Percentiles rank a stretch among this genome's conserved stretches.
phyloP scores from a whole-genome alignment of 2,888 invertebrate genomes.

The Lysandra coridon region DNA sequence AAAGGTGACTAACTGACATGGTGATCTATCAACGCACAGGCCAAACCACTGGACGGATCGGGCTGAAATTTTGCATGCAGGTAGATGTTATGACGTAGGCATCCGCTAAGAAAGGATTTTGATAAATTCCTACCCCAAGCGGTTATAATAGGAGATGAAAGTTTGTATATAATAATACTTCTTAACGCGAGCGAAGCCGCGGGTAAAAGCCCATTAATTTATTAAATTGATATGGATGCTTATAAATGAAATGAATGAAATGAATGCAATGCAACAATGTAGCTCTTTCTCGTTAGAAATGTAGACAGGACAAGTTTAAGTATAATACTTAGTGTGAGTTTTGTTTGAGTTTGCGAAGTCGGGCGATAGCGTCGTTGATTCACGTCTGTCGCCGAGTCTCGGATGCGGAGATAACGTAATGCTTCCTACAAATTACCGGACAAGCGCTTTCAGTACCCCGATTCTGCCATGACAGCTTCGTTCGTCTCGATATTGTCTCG shows the following conservation, averaged over 20 bases:
- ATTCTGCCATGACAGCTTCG: background rate
- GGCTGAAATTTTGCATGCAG: no score
- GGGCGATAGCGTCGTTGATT: constrained; percentile 1
- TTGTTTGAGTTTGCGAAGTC: background rate
- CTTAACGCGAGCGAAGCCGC: no score
- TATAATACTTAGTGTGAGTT: background rate
- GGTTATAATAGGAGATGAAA: no score
- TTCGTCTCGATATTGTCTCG: background rate
- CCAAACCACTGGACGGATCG: no score
- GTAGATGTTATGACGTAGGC: no score
- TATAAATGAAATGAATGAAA: background rate
- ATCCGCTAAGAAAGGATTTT: no score
- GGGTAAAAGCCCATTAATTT: no score
- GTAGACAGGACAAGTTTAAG: background rate
- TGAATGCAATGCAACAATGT: background rate
- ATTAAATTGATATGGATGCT: no score
- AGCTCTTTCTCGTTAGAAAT: background rate
- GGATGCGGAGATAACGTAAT: constrained; percentile 70
- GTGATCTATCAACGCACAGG: no score
- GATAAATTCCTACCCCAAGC: no score
- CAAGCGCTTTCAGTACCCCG: constrained; percentile 33
- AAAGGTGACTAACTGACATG: no score
- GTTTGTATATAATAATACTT: no score
- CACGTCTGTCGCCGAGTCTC: constrained; percentile 42
- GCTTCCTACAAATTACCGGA: constrained; percentile 68